phyloP scores from a whole-genome alignment of 2,797 vertebrate genomes.

The Cyclura pinguis region DNA sequence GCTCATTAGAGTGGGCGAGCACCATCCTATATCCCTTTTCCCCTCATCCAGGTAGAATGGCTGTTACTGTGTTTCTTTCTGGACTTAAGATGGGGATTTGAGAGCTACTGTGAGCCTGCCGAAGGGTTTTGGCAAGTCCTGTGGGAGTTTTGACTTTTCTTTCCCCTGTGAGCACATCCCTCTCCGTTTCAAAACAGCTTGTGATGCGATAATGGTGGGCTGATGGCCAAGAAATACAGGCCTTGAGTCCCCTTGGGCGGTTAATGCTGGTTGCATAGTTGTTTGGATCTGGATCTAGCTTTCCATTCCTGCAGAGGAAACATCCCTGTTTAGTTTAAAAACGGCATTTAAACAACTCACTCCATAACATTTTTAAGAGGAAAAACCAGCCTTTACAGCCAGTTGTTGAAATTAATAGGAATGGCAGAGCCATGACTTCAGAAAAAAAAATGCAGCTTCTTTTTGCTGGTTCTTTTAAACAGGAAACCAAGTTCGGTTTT shows the following conservation, averaged over 20 bases:
- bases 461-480: background rate
- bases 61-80: background rate
- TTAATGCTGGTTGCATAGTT: background rate
- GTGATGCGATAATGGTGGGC: background rate
- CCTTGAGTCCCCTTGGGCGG: background rate
- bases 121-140: background rate
- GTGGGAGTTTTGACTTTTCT: background rate
- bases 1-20: no score
- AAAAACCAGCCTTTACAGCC: background rate
- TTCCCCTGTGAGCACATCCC: background rate
- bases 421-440: background rate
- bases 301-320: background rate
- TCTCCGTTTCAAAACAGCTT: background rate
- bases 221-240: background rate
- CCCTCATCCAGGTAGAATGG: no score
- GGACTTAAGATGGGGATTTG: background rate
- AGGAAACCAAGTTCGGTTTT: background rate
- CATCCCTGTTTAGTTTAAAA: background rate
- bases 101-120: background rate
- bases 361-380: background rate
- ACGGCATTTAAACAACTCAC: slow-evolving; percentile 10
- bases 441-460: background rate
- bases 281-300: background rate
- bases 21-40: no score
- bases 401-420: slow-evolving; percentile 4